Evolutionary conservation across 2,113 vertebrate genomes (phyloP).

Genomic region (Elaphurus davidianus): DNA sequence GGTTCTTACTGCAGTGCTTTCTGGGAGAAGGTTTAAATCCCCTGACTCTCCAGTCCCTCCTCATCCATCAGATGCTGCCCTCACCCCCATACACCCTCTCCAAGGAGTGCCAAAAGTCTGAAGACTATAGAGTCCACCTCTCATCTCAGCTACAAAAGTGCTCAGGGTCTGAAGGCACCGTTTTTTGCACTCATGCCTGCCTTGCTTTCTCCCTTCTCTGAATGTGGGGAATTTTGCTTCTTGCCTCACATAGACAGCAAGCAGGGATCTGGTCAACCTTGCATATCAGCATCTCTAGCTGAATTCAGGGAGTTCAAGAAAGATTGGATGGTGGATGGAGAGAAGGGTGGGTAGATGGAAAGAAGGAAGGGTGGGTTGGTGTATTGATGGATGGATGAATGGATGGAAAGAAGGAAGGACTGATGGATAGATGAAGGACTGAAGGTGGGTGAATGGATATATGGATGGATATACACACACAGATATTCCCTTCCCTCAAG

Average conservation of each 20-base stretch:
- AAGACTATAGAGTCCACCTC: not conserved
- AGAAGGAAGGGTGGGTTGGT: not conserved
- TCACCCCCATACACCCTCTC: not conserved
- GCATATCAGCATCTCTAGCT: not conserved
- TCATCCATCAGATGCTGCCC: too few species aligned
- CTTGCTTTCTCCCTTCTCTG: slow-evolving; percentile 79
- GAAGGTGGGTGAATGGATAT: not conserved
- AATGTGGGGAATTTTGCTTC: slow-evolving; percentile 38
- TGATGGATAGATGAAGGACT: too few species aligned
- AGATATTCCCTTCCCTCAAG: not conserved
- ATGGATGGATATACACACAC: too few species aligned
- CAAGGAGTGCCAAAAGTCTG: not conserved
- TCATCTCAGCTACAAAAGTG: not conserved
- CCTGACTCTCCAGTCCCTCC: not conserved
- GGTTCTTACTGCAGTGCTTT: not conserved
- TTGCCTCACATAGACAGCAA: not conserved
- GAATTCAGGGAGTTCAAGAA: not conserved
- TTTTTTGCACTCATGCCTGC: slow-evolving; percentile 67
- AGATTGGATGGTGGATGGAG: not conserved
- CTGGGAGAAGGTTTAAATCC: not conserved
- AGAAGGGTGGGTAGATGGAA: too few species aligned
- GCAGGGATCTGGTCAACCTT: not conserved
- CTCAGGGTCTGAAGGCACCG: not conserved
- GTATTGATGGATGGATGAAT: not conserved
- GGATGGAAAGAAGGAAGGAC: not conserved